Percentiles rank a stretch among this genome's conserved stretches.
These are phyloP conservation scores for Enteromius afrohamiltoni DNA, from an alignment of 2,797 vertebrate genomes.

Conservation along the genomic window DNA sequence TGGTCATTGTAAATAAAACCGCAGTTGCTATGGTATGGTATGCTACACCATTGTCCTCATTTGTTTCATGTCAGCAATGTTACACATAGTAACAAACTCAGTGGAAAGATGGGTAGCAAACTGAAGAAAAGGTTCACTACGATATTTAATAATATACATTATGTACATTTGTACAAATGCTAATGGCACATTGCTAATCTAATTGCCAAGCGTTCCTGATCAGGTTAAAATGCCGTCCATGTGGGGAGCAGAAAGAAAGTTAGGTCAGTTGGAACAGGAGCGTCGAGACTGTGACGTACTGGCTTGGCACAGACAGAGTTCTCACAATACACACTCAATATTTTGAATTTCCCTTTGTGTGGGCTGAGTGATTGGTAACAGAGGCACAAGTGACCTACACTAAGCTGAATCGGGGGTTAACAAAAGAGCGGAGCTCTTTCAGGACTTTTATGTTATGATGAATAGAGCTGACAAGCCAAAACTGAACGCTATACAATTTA, in stretches of 20 bases:
- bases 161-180: neutral
- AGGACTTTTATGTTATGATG: slow-evolving; percentile 45
- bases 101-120: neutral
- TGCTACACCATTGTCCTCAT: neutral
- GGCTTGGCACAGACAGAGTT: slow-evolving; percentile 27
- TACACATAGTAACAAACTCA: neutral
- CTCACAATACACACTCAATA: slow-evolving; percentile 43
- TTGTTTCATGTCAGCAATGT: neutral
- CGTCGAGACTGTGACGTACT: neutral
- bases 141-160: neutral
- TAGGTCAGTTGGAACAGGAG: neutral
- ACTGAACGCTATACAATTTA: slow-evolving; percentile 40
- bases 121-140: neutral
- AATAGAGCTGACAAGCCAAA: slow-evolving; percentile 50
- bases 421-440: slow-evolving; percentile 42
- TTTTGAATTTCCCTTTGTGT: slow-evolving; percentile 42
- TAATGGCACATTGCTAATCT: neutral
- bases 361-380: slow-evolving; percentile 50
- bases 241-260: neutral
- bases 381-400: slow-evolving; percentile 49
- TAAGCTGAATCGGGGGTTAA: slow-evolving; percentile 41
- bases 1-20: neutral
- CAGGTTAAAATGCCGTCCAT: neutral
- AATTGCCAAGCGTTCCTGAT: neutral
- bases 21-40: neutral